Percentiles rank a stretch among this genome's conserved stretches.
Conservation (phyloP, 2,888 invertebrate genomes). For the Amphipyra berbera region DNA sequence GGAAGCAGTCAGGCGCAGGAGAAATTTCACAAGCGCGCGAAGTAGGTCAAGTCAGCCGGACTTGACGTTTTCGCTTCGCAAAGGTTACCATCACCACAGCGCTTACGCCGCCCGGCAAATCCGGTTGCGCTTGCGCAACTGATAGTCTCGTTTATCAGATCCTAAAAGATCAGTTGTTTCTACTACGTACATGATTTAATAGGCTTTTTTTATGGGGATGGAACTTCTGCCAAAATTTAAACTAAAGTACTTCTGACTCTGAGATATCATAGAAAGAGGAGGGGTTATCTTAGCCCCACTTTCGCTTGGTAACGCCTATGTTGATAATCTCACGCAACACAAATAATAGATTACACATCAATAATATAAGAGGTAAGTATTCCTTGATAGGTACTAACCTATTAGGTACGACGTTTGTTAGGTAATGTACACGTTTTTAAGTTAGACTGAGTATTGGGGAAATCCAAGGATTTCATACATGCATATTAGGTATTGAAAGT, state of each 20-base stretch:
- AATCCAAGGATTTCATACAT: conserved; percentile 84
- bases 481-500: conserved; percentile 73
- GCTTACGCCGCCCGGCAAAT: conserved; percentile 73
- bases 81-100: conserved; percentile 83
- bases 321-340: conserved; percentile 30
- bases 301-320: conserved; percentile 22
- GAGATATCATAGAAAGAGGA: conserved; percentile 5
- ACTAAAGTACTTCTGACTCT: background rate
- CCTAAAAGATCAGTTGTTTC: conserved; percentile 81
- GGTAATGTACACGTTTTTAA: conserved; percentile 16
- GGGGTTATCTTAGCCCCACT: conserved; percentile 24
- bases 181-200: conserved; percentile 60
- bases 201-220: background rate
- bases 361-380: conserved; percentile 1
- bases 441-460: conserved; percentile 59
- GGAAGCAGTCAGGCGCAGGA: conserved; percentile 81
- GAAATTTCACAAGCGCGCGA: conserved; percentile 87
- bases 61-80: conserved; percentile 86
- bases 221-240: background rate
- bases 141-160: conserved; percentile 84
- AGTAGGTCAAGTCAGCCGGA: conserved; percentile 89
- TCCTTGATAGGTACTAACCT: background rate
- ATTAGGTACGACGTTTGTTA: conserved; percentile 16
- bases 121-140: conserved; percentile 86
- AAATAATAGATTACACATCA: conserved; percentile 16